Conservation (phyloP, 2,888 invertebrate species). For the Ceraclea dissimilis region DNA sequence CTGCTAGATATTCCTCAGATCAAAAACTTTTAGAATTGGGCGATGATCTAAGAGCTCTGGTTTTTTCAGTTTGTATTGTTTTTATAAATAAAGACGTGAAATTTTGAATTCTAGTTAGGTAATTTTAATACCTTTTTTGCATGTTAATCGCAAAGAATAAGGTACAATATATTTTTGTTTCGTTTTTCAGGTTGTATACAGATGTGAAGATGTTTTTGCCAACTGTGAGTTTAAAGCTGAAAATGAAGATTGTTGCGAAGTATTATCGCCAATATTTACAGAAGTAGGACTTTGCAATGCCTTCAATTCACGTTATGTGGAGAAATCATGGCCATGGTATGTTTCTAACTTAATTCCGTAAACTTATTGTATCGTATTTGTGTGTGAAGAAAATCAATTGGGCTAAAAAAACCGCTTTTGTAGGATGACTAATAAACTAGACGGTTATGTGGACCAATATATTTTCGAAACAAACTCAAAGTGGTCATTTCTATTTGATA, state of each 20-base stretch:
- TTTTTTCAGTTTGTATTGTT: conserved; percentile 34
- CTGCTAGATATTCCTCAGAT: conserved; percentile 33
- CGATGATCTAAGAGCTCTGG: conserved; percentile 37
- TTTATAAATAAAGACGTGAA: background rate
- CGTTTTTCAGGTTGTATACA: conserved; percentile 51
- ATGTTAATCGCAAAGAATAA: too few relatives aligned
- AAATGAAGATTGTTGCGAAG: conserved; percentile 55
- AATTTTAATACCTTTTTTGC: too few relatives aligned
- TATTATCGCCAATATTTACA: conserved; percentile 62
- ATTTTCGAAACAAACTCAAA: conserved; percentile 61
- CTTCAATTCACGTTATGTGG: conserved; percentile 59
- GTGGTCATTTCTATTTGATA: conserved; percentile 55
- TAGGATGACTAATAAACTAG: conserved; percentile 40
- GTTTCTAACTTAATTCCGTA: background rate
- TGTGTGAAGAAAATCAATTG: background rate
- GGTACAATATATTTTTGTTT: too few relatives aligned
- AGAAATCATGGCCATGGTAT: conserved; percentile 50
- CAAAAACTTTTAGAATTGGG: conserved; percentile 31
- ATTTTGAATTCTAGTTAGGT: background rate
- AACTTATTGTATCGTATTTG: too few relatives aligned
- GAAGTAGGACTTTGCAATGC: conserved; percentile 69
- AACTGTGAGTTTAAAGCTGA: conserved; percentile 64
- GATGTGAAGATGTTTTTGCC: conserved; percentile 53
- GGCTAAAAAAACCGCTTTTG: too few relatives aligned
- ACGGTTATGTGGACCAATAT: conserved; percentile 44